These are phyloP conservation scores for Leptura quadrifasciata DNA, from an alignment of 2,888 invertebrate species.

Conservation along the genomic window DNA sequence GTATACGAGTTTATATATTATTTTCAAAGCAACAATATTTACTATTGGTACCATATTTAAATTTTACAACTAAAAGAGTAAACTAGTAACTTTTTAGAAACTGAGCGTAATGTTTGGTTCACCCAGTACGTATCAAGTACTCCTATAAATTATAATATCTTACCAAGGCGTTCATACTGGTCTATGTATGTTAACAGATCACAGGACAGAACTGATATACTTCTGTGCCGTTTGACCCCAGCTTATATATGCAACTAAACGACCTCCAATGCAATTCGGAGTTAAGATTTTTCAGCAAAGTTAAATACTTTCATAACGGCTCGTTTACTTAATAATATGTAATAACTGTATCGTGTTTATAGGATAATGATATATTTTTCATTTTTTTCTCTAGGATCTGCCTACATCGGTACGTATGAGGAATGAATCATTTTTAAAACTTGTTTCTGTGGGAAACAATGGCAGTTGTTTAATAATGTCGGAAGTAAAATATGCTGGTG, in stretches of 20 bases:
- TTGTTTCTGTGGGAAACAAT: constrained; percentile 1
- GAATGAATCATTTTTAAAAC: constrained; percentile 3
- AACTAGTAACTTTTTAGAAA: too few species aligned
- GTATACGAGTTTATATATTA: too few species aligned
- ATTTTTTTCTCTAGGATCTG: neutral
- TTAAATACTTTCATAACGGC: constrained; percentile 38
- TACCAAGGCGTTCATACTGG: constrained; percentile 37
- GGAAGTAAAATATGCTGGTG: neutral
- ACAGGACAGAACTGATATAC: constrained; percentile 22
- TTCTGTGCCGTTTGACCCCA: constrained; percentile 15
- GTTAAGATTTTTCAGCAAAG: constrained; percentile 36
- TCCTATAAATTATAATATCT: constrained; percentile 25
- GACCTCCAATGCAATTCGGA: constrained; percentile 34
- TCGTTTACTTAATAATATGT: constrained; percentile 5
- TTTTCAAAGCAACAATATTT: too few species aligned
- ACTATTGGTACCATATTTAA: too few species aligned
- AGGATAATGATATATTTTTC: neutral
- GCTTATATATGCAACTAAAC: constrained; percentile 25
- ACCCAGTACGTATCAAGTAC: neutral
- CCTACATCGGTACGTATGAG: neutral
- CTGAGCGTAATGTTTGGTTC: neutral
- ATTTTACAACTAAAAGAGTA: too few species aligned
- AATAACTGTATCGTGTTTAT: neutral
- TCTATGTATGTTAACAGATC: constrained; percentile 7
- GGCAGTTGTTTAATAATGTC: neutral